A percentile compares a stretch with the other conserved stretches of the same genome.
phyloP scores from a whole-genome alignment of 2,797 vertebrate species.

The Merluccius polli region DNA sequence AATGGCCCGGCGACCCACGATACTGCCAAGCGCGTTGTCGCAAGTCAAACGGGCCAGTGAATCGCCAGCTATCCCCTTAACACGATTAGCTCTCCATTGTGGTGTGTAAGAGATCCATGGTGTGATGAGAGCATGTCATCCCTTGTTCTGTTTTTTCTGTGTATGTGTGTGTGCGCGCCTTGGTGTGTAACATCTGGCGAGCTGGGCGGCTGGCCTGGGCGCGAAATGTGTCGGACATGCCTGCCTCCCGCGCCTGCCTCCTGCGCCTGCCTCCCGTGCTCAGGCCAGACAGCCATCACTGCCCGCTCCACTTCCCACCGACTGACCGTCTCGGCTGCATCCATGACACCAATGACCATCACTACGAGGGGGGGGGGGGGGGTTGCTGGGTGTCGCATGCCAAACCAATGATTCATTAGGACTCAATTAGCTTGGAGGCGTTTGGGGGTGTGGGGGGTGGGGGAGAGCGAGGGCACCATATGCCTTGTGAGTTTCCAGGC shows the following conservation, averaged over 20 bases:
- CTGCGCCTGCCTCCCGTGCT: constrained; percentile 34
- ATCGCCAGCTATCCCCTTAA: constrained; percentile 43
- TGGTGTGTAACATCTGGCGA: constrained; percentile 61
- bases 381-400: constrained; percentile 48
- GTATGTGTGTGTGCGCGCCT: constrained; percentile 11
- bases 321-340: constrained; percentile 60
- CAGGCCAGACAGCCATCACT: constrained; percentile 37
- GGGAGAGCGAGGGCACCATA: constrained; percentile 52
- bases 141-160: neutral
- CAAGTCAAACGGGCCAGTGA: constrained; percentile 55
- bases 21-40: constrained; percentile 25
- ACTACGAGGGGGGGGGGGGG: constrained; percentile 47
- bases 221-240: too few relatives aligned
- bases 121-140: constrained; percentile 26
- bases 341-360: constrained; percentile 53
- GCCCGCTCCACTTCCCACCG: constrained; percentile 50
- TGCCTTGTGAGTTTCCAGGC: constrained; percentile 56
- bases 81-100: constrained; percentile 56
- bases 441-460: constrained; percentile 50
- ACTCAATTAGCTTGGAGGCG: constrained; percentile 69
- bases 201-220: constrained; percentile 27
- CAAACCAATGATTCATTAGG: constrained; percentile 75
- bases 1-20: constrained; percentile 33
- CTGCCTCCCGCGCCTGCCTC: constrained; percentile 37
- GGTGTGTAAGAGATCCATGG: neutral